Base-by-base conservation (phyloP, 2,113 vertebrate genomes). In the Scalopus aquaticus region DNA sequence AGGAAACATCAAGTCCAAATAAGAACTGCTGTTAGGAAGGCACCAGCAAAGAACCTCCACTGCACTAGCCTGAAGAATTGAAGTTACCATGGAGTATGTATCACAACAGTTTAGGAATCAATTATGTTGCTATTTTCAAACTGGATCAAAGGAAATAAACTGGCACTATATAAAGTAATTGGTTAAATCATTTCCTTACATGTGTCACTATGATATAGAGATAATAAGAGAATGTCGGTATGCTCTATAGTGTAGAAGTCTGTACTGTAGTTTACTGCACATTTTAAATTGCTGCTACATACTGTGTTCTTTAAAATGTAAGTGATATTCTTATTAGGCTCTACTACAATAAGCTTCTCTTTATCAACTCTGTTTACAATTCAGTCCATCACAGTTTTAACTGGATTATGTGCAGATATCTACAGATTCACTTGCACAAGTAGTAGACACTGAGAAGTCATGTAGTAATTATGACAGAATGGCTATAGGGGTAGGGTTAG, bases 361-460 rank as follows among this genome's bases (percentile, higher is more conserved):
- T 97, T 95, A 95, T 98, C 94, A 96, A 60, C 94, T 96, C 98
- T 97, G 98, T 99, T 99, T 99, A 98, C 98, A 98, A 88, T 97
- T 97, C 93, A 97, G 76, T 96, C 93, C 88, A 95, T 95, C 84
- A 67, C 97, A 96, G 79, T 94, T 97, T 97, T 97, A 98, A 97
- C 96, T 96, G 97, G 97, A 97, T 95, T 95, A 82, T 97, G 94
- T 98, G 97, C 97, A 96, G 67, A 73, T 96, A 88, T 96, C 97
- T 97, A 97, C 89, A 95, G 96, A 91, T 91, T 95, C 95, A 97
- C 62, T 96, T 90, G 67, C 98, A 98, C 97, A 98, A 98, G 97
- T 96, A 98, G 93, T 96, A 95, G 83, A 83, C 97, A 97, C 97
- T 98, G 98, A 89, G 94, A 98, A 96, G 96, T 96, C 58, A 88